These are phyloP conservation scores for Trachymyrmex cornetzi DNA, from an alignment of 1,140 invertebrate species.

Conservation along the genomic window DNA sequence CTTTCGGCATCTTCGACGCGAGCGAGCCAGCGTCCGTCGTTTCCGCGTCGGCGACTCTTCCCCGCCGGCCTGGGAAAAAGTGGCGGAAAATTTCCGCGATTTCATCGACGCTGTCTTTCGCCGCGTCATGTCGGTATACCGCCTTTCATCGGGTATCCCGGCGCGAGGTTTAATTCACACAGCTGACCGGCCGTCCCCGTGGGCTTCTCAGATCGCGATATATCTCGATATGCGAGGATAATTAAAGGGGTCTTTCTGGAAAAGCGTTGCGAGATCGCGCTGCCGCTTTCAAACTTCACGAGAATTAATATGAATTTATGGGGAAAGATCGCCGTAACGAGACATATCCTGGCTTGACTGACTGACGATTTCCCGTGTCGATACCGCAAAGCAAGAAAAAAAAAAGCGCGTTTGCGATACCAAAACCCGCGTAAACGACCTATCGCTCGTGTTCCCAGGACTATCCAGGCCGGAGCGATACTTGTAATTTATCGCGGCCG, in stretches of 20 bases:
- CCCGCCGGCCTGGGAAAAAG: slow-evolving; percentile 51
- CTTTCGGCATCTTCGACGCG: slow-evolving; percentile 60
- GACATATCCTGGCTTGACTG: neutral
- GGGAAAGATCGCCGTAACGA: slow-evolving; percentile 5
- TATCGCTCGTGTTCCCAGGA: slow-evolving; percentile 59
- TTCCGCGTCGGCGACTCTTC: slow-evolving; percentile 56
- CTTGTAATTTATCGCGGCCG: slow-evolving; percentile 53
- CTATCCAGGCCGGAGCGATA: slow-evolving; percentile 26
- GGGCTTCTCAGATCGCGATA: neutral
- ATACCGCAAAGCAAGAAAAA: neutral
- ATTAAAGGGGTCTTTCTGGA: slow-evolving; percentile 38
- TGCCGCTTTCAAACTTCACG: neutral
- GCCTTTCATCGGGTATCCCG: slow-evolving; percentile 41
- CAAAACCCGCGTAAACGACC: slow-evolving; percentile 17
- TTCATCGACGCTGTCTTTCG: slow-evolving; percentile 24
- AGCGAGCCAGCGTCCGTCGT: slow-evolving; percentile 50
- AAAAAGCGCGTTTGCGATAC: slow-evolving; percentile 10
- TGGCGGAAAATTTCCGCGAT: slow-evolving; percentile 41
- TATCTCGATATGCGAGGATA: slow-evolving; percentile 29
- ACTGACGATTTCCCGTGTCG: slow-evolving; percentile 38
- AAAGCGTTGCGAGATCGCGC: slow-evolving; percentile 14
- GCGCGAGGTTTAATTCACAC: neutral
- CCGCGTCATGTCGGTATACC: neutral
- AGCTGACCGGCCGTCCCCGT: slow-evolving; percentile 16
- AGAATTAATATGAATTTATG: slow-evolving; percentile 37